A percentile compares a stretch with the other conserved stretches of the same genome.
These are phyloP conservation scores for Speoplatyrhinus poulsoni DNA, from an alignment of 2,113 vertebrate genomes.

Conservation along the genomic window DNA sequence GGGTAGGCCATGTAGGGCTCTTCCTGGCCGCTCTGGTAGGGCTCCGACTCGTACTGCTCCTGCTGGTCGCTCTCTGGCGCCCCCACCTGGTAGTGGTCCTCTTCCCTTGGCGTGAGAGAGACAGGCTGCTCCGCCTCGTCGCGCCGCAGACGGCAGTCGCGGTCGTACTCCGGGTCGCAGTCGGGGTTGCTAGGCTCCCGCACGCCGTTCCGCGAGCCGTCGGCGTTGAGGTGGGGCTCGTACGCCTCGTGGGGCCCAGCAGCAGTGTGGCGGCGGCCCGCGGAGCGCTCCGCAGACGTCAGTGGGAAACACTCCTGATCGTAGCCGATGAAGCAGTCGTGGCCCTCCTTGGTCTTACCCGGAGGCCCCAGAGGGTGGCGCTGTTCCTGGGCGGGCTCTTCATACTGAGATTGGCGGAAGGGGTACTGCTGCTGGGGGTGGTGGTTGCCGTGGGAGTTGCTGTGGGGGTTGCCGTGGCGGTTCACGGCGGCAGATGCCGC, in stretches of 20 bases:
- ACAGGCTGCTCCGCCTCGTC: conserved; percentile 43
- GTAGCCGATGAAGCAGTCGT: conserved; percentile 79
- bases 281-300: conserved; percentile 46
- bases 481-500: conserved; percentile 34
- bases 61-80: conserved; percentile 49
- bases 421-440: conserved; percentile 49
- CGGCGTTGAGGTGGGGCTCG: conserved; percentile 72
- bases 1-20: conserved; percentile 69
- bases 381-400: conserved; percentile 60
- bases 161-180: conserved; percentile 79
- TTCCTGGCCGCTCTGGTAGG: conserved; percentile 77
- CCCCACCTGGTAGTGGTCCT: conserved; percentile 44
- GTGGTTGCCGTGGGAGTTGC: conserved; percentile 6
- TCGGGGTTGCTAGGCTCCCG: conserved; percentile 72
- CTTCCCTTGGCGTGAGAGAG: conserved; percentile 26
- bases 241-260: conserved; percentile 58
- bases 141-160: conserved; percentile 76
- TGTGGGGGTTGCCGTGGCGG: conserved; percentile 19
- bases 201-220: conserved; percentile 65
- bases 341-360: conserved; percentile 81
- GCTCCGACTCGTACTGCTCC: conserved; percentile 70
- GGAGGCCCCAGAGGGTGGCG: conserved; percentile 71
- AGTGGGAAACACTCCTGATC: conserved; percentile 75
- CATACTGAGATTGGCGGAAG: conserved; percentile 33
- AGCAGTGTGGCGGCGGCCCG: conserved; percentile 40